Percentiles rank a stretch among this genome's conserved stretches.
phyloP scores from a whole-genome alignment of 2,888 invertebrate species.

The Amblyjoppa fuscipennis region DNA sequence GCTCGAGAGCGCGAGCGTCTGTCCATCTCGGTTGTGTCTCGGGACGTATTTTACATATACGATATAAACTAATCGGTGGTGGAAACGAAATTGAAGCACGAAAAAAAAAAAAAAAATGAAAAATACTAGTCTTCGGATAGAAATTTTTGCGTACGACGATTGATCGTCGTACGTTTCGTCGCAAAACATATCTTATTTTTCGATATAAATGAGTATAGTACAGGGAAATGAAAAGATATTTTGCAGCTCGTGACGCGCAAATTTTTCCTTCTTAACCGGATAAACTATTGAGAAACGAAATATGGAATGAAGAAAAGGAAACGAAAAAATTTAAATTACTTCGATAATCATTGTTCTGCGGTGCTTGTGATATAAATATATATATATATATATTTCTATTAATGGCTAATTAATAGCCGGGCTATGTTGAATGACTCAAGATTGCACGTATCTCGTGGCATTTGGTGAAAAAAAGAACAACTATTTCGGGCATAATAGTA shows the following conservation, averaged over 20 bases:
- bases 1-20: not conserved
- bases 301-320: conserved; percentile 21
- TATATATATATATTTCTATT: conserved; percentile 48
- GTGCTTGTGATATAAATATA: conserved; percentile 64
- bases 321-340: conserved; percentile 46
- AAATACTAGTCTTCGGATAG: conserved; percentile 21
- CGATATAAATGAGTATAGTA: conserved; percentile 33
- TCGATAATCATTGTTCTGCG: conserved; percentile 65
- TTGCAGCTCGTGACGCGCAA: conserved; percentile 45
- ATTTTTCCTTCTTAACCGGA: conserved; percentile 7
- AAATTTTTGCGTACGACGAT: conserved; percentile 12
- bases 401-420: conserved; percentile 54
- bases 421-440: conserved; percentile 47
- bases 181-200: conserved; percentile 64
- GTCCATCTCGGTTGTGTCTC: not conserved
- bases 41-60: conserved; percentile 1
- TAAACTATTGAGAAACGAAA: conserved; percentile 25
- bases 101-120: conserved; percentile 36
- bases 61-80: conserved; percentile 28
- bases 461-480: conserved; percentile 14
- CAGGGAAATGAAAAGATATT: conserved; percentile 10
- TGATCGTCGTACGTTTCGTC: not conserved
- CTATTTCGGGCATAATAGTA: not conserved
- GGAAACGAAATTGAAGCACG: conserved; percentile 34
- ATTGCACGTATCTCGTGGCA: conserved; percentile 18